These are phyloP conservation scores for Ditula angustiorana DNA, from an alignment of 2,888 invertebrate genomes.

Conservation along the genomic window DNA sequence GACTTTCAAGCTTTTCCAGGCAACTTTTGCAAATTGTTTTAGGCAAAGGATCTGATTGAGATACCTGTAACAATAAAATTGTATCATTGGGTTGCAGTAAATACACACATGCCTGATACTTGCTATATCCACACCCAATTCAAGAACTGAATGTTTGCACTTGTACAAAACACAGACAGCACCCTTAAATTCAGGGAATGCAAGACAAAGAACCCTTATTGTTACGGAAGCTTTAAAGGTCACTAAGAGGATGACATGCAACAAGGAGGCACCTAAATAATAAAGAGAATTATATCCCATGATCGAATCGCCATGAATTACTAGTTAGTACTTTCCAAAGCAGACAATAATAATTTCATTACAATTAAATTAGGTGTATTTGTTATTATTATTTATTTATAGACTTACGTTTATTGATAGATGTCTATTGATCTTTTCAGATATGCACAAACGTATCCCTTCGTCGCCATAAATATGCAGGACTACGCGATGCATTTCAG, in stretches of 20 bases:
- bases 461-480: slow-evolving; percentile 93
- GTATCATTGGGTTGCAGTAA: too few relatives aligned
- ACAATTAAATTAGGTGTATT: background rate
- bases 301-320: background rate
- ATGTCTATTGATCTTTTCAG: slow-evolving; percentile 92
- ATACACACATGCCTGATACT: background rate
- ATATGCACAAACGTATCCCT: slow-evolving; percentile 90
- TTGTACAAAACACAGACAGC: background rate
- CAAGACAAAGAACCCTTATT: background rate
- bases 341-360: background rate
- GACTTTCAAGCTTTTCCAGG: slow-evolving; percentile 85
- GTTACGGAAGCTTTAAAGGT: background rate
- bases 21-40: slow-evolving; percentile 89
- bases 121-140: background rate
- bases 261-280: background rate
- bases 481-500: slow-evolving; percentile 93
- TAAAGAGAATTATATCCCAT: background rate
- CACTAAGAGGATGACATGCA: background rate
- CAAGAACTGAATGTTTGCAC: background rate
- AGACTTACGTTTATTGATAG: slow-evolving; percentile 91
- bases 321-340: background rate
- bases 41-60: slow-evolving; percentile 87
- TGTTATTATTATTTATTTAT: background rate
- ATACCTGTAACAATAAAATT: slow-evolving; percentile 87
- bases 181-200: too few relatives aligned